Evolutionary conservation across 2,113 vertebrate genomes (phyloP), one percentile per base, ranked within the genome.

Genomic region (Zosterops japonicus): DNA sequence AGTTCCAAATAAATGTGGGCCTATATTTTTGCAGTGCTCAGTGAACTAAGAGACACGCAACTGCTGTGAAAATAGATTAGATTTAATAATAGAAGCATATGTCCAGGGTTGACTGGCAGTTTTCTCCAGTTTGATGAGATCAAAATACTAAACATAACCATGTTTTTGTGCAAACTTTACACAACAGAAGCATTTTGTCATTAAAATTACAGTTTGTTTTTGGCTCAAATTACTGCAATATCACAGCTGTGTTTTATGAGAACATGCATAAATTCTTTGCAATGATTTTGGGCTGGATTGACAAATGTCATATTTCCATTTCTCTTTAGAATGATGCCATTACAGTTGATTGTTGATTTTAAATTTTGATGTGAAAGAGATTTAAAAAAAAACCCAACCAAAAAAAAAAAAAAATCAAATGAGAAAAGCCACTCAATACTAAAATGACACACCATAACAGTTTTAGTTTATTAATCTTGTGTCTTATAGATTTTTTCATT

Each of bases 181-280:
- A 87, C 89, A 92, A 72, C 88, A 96, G 90, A 90, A 83, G 11
- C 89, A 89, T 96, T 96, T 95, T 94, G 56, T 70, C 61, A 96
- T 96, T 97, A 95, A 96, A 97, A 83, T 77, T 94, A 29, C 36
- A 80, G 75, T 91, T 94, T 50, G 87, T 56, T 95, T 97, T 95
- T 65, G 21, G 70, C 82, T 85, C 59, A 96, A 95, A 85, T 61
- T 47, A 79, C 60, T 92, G 79, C 77, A 90, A 76, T 85, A 95
- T 68, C 87, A 83, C 76, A 92, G 90, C 72, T 90, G 69, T 65
- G 50, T 94, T 97, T 96, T 89, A 39, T 76, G 79, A 71, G 57
- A 84, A 77, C 35, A 60, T 35, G 69, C 50, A 33, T 81, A 94
- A 95, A 92, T 77, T 89, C 57, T 64, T 69, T 87, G 83, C 79